Evolutionary conservation across 2,888 invertebrate species (phyloP).

Genomic region (Plagodis dolabraria): DNA sequence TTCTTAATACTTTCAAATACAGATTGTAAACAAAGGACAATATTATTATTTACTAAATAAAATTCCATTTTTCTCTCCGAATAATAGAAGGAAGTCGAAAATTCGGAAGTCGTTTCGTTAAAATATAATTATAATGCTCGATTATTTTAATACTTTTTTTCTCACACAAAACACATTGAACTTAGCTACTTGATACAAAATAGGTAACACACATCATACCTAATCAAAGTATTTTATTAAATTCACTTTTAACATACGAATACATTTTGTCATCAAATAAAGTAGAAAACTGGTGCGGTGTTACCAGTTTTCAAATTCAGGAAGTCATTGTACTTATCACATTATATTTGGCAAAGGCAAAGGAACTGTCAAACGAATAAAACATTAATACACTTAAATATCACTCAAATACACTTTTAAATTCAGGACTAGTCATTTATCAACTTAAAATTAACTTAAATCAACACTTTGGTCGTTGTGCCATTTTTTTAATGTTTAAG

Average conservation of each 20-base stretch:
- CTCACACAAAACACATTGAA: constrained; percentile 53
- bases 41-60: constrained; percentile 8
- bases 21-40: constrained; percentile 15
- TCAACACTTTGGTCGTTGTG: constrained; percentile 83
- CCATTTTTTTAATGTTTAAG: constrained; percentile 79
- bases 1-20: constrained; percentile 9
- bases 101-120: constrained; percentile 76
- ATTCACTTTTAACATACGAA: constrained; percentile 23
- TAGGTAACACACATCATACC: constrained; percentile 8
- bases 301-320: constrained; percentile 16
- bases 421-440: constrained; percentile 64
- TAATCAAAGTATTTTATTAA: constrained; percentile 21
- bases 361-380: constrained; percentile 50
- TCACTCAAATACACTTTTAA: constrained; percentile 1
- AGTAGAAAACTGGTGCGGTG: constrained; percentile 14
- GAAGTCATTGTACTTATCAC: constrained; percentile 27
- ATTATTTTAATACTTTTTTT: constrained; percentile 53
- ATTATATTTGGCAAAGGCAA: constrained; percentile 47
- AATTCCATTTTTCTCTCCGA: constrained; percentile 7
- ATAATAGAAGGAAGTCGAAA: constrained; percentile 67
- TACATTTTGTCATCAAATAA: constrained; percentile 12
- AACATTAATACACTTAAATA: constrained; percentile 28
- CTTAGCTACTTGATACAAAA: constrained; percentile 17
- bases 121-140: constrained; percentile 73
- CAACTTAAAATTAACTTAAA: constrained; percentile 62